Base-by-base conservation (phyloP, 1,140 invertebrate genomes). In the Potamilus streckersoni region DNA sequence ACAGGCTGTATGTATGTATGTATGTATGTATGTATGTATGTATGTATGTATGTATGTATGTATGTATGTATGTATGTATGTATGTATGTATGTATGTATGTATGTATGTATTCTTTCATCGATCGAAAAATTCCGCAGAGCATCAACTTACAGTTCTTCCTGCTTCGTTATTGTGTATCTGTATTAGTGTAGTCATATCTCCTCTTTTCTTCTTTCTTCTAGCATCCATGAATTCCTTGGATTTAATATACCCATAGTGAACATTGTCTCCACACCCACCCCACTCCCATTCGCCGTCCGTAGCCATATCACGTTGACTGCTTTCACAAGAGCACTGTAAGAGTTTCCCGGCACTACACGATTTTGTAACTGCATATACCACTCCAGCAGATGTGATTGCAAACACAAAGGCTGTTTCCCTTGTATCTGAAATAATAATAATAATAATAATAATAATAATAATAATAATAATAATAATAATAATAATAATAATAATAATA, bases 241-340 rank as follows among this genome's bases (percentile, higher is more conserved):
- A 95, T 90, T 98, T 98, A 89, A 94, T 96, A 91, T 98, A 98
- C 63, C 96, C 96, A 88, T 97, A 98, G 84, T 97, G 94, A 16
- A 98, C 92, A 90, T 98, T 96, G 88, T 98, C 97, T 0, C 96
- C 96, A 84, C 97, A 98, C 6, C 97, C 97, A n/a, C 96, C 96
- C 97, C 97, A 98, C 56, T 95, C 93, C 96, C 96, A 98, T 82
- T 97, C 95, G 27, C 92, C 92, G 75, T 95, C 93, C 5, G 97
- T 91, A 23, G 82, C 74, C 58, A 82, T 83, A 78, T 89, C 87
- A 49, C 87, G 79, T 64, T 79, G 69, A 69, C 82, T 82, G 65
- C 84, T 85, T 72, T 87, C 85, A 78, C 89, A 90, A 20, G 85
- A 82, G 72, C 89, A 90, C 73, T 89, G 87, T 15, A 85, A 66